Conservation (phyloP, 2,113 vertebrate species). For the Misgurnus anguillicaudatus region DNA sequence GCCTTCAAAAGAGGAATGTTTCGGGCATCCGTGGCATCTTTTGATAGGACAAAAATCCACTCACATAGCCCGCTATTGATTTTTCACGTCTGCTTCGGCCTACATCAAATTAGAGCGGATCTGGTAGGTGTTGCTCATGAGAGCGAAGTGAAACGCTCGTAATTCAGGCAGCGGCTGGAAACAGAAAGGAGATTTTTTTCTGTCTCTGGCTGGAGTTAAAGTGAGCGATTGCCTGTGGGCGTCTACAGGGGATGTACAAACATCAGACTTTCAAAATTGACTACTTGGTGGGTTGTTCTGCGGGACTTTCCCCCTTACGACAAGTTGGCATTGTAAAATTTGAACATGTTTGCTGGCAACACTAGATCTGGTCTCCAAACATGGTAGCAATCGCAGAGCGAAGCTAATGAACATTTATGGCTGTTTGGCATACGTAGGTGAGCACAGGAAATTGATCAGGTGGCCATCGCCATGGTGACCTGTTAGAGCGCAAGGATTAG, state of each 20-base stretch:
- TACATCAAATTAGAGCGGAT: slow-evolving; percentile 49
- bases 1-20: slow-evolving; percentile 35
- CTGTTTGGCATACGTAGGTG: slow-evolving; percentile 76
- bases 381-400: slow-evolving; percentile 73
- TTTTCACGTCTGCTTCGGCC: slow-evolving; percentile 26
- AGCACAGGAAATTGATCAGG: slow-evolving; percentile 86
- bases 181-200: not conserved
- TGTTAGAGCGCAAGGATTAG: slow-evolving; percentile 45
- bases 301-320: no score
- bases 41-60: slow-evolving; percentile 43
- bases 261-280: not conserved
- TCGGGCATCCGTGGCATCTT: slow-evolving; percentile 24
- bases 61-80: slow-evolving; percentile 48
- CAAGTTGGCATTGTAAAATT: no score
- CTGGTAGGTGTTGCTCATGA: slow-evolving; percentile 46
- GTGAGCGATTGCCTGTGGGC: slow-evolving; percentile 15
- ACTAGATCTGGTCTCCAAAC: slow-evolving; percentile 78
- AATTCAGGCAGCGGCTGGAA: slow-evolving; percentile 34
- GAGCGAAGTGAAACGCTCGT: slow-evolving; percentile 42
- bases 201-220: slow-evolving; percentile 31
- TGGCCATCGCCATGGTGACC: slow-evolving; percentile 79
- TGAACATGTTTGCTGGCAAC: not conserved
- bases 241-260: not conserved
- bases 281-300: not conserved
- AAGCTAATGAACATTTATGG: slow-evolving; percentile 81